Conservation (phyloP, 2,797 vertebrate species). For the Gallinago nigripennis region DNA sequence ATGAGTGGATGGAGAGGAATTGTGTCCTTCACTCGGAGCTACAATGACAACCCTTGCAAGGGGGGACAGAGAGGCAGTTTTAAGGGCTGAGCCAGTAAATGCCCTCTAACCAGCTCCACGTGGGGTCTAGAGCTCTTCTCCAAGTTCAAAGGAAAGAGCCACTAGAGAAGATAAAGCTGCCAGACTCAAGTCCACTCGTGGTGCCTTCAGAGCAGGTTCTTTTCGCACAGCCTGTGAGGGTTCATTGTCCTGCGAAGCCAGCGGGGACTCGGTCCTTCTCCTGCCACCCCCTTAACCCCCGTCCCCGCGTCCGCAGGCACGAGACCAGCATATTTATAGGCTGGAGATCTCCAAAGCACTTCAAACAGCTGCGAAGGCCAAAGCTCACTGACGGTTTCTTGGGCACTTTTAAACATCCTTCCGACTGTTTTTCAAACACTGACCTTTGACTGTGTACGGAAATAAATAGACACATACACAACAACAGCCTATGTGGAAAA, state of each 20-base stretch:
- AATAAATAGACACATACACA: neutral
- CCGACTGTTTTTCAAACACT: neutral
- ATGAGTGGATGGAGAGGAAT: neutral
- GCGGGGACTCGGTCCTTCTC: neutral
- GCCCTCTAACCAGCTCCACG: neutral
- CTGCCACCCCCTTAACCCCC: neutral
- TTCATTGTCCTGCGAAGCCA: neutral
- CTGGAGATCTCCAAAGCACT: neutral
- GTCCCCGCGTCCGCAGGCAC: neutral
- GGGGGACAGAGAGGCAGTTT: neutral
- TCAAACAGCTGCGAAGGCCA: neutral
- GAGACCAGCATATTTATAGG: neutral
- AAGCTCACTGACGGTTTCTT: neutral
- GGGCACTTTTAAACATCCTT: neutral
- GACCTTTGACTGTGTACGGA: conserved; percentile 17
- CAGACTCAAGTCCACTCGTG: fast-evolving
- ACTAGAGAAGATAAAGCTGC: neutral
- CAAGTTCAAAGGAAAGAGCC: neutral
- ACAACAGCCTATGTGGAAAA: neutral
- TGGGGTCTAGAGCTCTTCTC: neutral
- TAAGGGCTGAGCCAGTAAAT: neutral
- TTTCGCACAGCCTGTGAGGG: neutral
- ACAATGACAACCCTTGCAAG: neutral
- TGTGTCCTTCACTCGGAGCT: neutral
- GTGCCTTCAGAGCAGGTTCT: neutral